Evolutionary conservation across 2,888 invertebrate genomes (phyloP), one percentile per base, ranked within the genome.

Genomic region (Globia sparganii): DNA sequence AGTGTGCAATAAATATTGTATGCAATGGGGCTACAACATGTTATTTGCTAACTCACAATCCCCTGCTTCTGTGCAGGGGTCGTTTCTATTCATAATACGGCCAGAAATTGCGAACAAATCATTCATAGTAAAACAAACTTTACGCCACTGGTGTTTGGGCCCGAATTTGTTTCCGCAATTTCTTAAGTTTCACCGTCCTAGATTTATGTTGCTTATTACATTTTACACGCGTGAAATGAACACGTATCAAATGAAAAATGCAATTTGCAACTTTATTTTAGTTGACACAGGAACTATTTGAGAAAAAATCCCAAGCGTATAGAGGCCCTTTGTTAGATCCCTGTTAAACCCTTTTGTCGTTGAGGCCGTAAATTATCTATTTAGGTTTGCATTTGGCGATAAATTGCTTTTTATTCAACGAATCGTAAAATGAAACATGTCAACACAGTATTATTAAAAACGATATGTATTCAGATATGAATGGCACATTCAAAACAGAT

Each of bases 171-270:
- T 83, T 78, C 72, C 58, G 43, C 73, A 40, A 67, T 58, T 64
- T 75, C 81, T 85, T 82, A 83, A 82, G 82, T 86, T 89, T 89
- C 88, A 88, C 86, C 90, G 90, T 93, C 91, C 91, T 91, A 92
- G 93, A 96, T 96, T 95, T 95, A 95, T 95, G 92, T 93, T 92
- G 92, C 94, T 95, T 95, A 95, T 95, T 95, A 95, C 93, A 94
- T 95, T 95, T 95, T 94, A 94, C 93, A 93, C 94, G 94, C 95
- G 94, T 94, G 95, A 95, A 95, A 94, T 94, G 93, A 94, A 92
- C 93, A 92, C 89, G 91, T 90, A 88, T 89, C 81, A 91, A 91
- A 91, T 89, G 89, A 91, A 89, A 91, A 92, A 93, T 91, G 92
- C 93, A 91, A 95, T 94, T 94, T 91, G 89, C 90, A 88, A 92